These are phyloP conservation scores for Sturnira hondurensis DNA, from an alignment of 2,113 vertebrate species.

Conservation along the genomic window DNA sequence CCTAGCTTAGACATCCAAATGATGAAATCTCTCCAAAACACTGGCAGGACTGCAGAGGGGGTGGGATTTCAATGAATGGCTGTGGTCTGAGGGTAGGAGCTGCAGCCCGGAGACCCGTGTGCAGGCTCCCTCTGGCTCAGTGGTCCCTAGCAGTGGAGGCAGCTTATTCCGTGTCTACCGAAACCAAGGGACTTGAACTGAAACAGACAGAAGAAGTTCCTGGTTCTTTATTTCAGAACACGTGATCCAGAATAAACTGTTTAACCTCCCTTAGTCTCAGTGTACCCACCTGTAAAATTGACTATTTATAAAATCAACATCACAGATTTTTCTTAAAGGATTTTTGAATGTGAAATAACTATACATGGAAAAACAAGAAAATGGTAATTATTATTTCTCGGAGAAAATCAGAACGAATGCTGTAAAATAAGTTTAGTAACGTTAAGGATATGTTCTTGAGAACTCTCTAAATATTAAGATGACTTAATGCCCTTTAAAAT, in stretches of 20 bases:
- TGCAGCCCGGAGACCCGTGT: neutral
- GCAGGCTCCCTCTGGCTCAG: too few species aligned
- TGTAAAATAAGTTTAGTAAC: neutral
- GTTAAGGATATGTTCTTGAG: neutral
- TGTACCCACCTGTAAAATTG: neutral
- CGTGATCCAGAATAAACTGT: neutral
- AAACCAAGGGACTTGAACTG: neutral
- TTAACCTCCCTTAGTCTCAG: neutral
- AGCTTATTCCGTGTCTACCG: neutral
- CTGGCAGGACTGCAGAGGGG: neutral
- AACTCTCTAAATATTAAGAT: neutral
- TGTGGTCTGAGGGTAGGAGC: too few species aligned
- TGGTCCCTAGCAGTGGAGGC: rapidly evolving
- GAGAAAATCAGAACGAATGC: neutral
- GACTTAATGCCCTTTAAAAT: neutral
- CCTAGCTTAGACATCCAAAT: neutral
- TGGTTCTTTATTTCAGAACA: neutral
- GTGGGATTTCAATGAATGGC: neutral
- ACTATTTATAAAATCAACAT: neutral
- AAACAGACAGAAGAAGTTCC: neutral
- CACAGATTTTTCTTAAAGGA: neutral
- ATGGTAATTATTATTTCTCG: neutral
- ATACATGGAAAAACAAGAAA: neutral
- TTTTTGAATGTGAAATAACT: neutral
- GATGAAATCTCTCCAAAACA: neutral